Base-by-base conservation (phyloP, 1,140 invertebrate species). In the Zaprionus tsacasi region DNA sequence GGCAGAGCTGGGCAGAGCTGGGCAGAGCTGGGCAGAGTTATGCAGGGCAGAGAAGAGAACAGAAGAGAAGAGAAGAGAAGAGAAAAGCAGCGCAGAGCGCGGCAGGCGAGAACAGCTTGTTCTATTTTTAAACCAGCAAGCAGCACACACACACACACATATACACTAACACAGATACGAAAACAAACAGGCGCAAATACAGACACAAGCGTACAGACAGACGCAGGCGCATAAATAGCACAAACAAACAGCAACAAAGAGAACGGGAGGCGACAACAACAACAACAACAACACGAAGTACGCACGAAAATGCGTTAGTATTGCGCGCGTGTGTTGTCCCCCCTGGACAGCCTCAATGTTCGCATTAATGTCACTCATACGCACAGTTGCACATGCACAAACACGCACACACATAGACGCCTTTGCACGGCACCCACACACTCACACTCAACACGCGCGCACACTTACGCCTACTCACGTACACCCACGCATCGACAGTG, bases 311-410 rank as follows among this genome's bases (percentile, higher is more conserved):
- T 67, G 74, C 58, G 70, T 77, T 76, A 59, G 35, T 70, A 54
- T 70, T 58, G 54, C 15, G 61, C 43, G 35, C 56, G 45, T 52
- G 60, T 40, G 17, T 43, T 56, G 50, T 65, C 59, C 68, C 73
- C 36, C 57, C 55, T 54, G 60, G 58, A 66, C 61, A 71, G 72
- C 83, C 67, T 69, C 72, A 76, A 78, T 83, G 81, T 85, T 79
- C 85, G 71, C 85, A 89, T 89, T 89, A 89, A 89, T 89, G 85
- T 89, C 78, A 81, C 83, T 88, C 85, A 88, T 89, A 88, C 83
- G 81, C 83, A 88, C 85, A 88, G 85, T 89, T 89, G 85, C 85
- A 85, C 82, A 88, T 79, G 76, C 83, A 75, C 54, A 85, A 55
- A 63, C 81, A 80, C 76, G 76, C 71, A 78, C 70, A 48, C 61